These are phyloP conservation scores for Lasaia peninsularis DNA, from an alignment of 1,140 invertebrate genomes.

Conservation along the genomic window DNA sequence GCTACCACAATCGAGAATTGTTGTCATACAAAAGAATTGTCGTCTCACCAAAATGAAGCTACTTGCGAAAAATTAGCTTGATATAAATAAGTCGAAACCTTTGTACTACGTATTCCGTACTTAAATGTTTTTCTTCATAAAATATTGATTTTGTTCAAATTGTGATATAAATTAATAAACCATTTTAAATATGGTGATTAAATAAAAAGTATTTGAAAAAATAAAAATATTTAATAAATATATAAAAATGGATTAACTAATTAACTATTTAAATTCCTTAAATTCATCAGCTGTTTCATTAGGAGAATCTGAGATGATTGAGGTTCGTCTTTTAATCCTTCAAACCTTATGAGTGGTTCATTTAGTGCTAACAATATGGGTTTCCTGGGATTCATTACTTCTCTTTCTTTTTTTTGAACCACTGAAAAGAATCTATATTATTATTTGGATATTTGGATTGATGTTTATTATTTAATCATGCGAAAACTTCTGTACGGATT, in stretches of 20 bases:
- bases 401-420: not conserved
- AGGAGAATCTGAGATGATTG: conserved; percentile 27
- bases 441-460: too few relatives aligned
- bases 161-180: not conserved
- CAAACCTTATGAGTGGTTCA: conserved; percentile 32
- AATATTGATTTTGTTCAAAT: not conserved
- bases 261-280: conserved; percentile 35
- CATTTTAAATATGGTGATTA: too few relatives aligned
- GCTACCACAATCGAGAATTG: too few relatives aligned
- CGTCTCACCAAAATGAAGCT: too few relatives aligned
- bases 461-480: not conserved
- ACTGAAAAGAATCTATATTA: not conserved
- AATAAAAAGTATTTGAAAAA: too few relatives aligned
- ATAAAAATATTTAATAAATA: conserved; percentile 19
- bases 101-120: too few relatives aligned
- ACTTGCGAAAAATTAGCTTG: too few relatives aligned
- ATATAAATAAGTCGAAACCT: too few relatives aligned
- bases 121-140: not conserved
- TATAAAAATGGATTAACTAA: conserved; percentile 25
- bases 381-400: not conserved
- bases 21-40: too few relatives aligned
- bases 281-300: conserved; percentile 35
- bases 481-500: too few relatives aligned
- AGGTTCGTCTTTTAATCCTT: conserved; percentile 23
- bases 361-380: conserved; percentile 21